Conservation (phyloP, 2,113 vertebrate genomes). For the Chamaetylas fuelleborni region DNA sequence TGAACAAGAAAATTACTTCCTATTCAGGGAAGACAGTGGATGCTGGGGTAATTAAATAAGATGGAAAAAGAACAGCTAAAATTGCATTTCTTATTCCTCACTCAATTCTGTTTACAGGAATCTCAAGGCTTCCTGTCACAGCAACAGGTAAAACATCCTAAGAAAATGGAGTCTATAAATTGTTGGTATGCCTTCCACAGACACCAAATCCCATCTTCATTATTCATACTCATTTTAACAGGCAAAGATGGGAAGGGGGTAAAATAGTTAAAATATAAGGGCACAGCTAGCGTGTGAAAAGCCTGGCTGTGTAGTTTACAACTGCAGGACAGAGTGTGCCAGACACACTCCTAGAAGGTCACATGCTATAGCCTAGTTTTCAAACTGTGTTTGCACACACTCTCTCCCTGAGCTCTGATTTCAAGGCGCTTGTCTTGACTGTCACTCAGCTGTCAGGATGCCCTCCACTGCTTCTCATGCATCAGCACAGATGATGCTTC, state of each 20-base stretch:
- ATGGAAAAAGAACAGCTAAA: conserved; percentile 18
- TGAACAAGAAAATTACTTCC: conserved; percentile 16
- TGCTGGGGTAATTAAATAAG: background rate
- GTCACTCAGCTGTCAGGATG: background rate
- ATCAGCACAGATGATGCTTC: background rate
- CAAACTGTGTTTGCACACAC: background rate
- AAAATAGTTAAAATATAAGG: background rate
- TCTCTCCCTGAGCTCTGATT: background rate
- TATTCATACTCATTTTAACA: background rate
- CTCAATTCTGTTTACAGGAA: conserved; percentile 5
- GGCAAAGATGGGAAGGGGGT: background rate
- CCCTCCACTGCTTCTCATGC: background rate
- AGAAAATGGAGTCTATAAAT: background rate
- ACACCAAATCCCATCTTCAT: background rate
- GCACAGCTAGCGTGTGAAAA: background rate
- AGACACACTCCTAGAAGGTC: background rate
- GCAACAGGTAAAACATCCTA: background rate
- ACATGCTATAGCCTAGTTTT: background rate
- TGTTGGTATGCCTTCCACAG: background rate
- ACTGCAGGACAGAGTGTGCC: background rate
- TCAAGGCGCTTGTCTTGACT: background rate
- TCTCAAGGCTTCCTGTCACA: background rate
- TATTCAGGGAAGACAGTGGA: background rate
- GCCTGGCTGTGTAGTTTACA: background rate
- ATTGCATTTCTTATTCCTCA: background rate